Evolutionary conservation across 2,888 invertebrate genomes (phyloP).

Genomic region (Athetis lepigone): DNA sequence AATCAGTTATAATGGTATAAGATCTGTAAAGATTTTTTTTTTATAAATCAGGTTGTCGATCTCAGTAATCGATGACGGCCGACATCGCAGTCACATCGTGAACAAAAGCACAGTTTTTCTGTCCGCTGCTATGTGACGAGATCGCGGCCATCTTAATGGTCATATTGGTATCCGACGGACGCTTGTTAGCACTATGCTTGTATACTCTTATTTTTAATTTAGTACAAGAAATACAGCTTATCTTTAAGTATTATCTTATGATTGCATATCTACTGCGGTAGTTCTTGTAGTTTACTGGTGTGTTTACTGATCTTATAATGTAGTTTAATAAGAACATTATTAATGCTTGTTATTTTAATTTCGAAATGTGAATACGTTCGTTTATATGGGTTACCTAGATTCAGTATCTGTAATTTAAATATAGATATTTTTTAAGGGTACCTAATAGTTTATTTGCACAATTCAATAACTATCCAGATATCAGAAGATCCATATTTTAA

Average conservation of each 20-base stretch:
- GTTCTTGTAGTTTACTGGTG: background rate
- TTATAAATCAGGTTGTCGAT: slow-evolving; percentile 5
- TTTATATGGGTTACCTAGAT: too few relatives aligned
- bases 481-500: background rate
- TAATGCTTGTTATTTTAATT: too few relatives aligned
- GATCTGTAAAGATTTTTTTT: background rate
- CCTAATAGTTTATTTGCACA: too few relatives aligned
- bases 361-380: too few relatives aligned
- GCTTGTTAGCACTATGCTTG: slow-evolving; percentile 59
- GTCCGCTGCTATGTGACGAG: slow-evolving; percentile 48
- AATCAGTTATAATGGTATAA: background rate
- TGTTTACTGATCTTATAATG: too few relatives aligned
- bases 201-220: slow-evolving; percentile 31
- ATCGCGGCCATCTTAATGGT: slow-evolving; percentile 65
- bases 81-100: slow-evolving; percentile 26
- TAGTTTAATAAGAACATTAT: too few relatives aligned
- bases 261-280: slow-evolving; percentile 9
- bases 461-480: too few relatives aligned
- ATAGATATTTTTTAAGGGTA: too few relatives aligned
- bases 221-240: slow-evolving; percentile 13
- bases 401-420: too few relatives aligned
- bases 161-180: slow-evolving; percentile 65
- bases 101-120: slow-evolving; percentile 54
- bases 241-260: slow-evolving; percentile 9
- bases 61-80: slow-evolving; percentile 12